Conservation (phyloP, 2,113 vertebrate species). For the Trichomycterus rosablanca region DNA sequence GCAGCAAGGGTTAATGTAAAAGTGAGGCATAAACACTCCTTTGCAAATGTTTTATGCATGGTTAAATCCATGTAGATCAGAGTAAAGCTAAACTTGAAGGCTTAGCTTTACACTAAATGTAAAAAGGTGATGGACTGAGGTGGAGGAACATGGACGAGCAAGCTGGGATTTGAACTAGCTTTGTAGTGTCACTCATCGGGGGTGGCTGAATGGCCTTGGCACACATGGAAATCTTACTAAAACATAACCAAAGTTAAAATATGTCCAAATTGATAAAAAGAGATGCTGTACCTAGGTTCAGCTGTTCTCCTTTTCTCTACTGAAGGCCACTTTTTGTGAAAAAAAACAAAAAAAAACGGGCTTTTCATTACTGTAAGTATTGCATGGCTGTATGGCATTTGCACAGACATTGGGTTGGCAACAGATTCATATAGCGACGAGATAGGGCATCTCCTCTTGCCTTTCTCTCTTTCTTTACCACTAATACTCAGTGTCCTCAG, state of each 20-base stretch:
- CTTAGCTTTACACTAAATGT: too few relatives aligned
- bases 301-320: slow-evolving; percentile 3
- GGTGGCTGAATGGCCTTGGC: slow-evolving; percentile 24
- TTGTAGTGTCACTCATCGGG: neutral
- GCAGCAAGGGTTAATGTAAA: too few relatives aligned
- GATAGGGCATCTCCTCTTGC: neutral
- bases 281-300: slow-evolving; percentile 28
- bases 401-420: slow-evolving; percentile 21
- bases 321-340: slow-evolving; percentile 49
- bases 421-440: slow-evolving; percentile 16
- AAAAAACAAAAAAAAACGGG: too few relatives aligned
- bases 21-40: neutral
- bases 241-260: slow-evolving; percentile 12
- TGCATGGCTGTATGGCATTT: slow-evolving; percentile 43
- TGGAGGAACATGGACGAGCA: neutral
- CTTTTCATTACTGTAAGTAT: slow-evolving; percentile 40
- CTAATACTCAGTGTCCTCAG: neutral
- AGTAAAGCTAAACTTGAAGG: too few relatives aligned
- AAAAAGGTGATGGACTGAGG: too few relatives aligned
- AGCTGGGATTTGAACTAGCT: slow-evolving; percentile 23
- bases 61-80: too few relatives aligned
- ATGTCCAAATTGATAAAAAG: neutral
- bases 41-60: too few relatives aligned
- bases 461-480: neutral
- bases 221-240: slow-evolving; percentile 17